Percentiles rank a stretch among this genome's conserved stretches.
Evolutionary conservation across 2,888 invertebrate species (phyloP).

Genomic region (Agonopterix heracliana): DNA sequence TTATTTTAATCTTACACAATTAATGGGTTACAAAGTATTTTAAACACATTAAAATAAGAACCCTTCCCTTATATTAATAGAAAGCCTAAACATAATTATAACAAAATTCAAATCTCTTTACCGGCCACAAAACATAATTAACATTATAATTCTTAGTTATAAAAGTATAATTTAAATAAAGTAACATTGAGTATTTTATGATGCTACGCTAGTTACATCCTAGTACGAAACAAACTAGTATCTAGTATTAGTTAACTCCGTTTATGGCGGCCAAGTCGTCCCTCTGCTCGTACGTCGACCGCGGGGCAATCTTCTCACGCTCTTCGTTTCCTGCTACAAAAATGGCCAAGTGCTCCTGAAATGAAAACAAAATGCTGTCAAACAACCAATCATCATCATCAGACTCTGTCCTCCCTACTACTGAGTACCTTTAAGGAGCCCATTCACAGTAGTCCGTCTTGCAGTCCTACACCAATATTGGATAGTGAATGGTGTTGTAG

Average conservation of each 20-base stretch:
- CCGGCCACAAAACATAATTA: not conserved
- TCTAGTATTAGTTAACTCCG: constrained; percentile 50
- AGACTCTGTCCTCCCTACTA: not conserved
- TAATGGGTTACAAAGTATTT: constrained; percentile 3
- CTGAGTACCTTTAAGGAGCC: no score
- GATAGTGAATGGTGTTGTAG: no score
- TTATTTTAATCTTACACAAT: not conserved
- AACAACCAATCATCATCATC: no score
- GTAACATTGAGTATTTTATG: not conserved
- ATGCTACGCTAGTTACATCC: not conserved
- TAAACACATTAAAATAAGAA: constrained; percentile 2
- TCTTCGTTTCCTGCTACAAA: constrained; percentile 81
- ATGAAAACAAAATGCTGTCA: not conserved
- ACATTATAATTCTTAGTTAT: not conserved
- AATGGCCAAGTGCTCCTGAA: constrained; percentile 79
- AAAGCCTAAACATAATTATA: not conserved
- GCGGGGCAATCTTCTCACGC: constrained; percentile 73
- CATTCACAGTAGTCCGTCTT: no score
- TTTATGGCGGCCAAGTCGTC: constrained; percentile 60
- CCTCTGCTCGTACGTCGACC: constrained; percentile 54
- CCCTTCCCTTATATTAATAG: not conserved
- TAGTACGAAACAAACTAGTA: no score
- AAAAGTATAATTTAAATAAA: not conserved
- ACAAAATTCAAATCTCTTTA: not conserved
- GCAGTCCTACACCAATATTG: no score